phyloP scores from a whole-genome alignment of 2,888 invertebrate genomes.

The Lumbricus terrestris region DNA sequence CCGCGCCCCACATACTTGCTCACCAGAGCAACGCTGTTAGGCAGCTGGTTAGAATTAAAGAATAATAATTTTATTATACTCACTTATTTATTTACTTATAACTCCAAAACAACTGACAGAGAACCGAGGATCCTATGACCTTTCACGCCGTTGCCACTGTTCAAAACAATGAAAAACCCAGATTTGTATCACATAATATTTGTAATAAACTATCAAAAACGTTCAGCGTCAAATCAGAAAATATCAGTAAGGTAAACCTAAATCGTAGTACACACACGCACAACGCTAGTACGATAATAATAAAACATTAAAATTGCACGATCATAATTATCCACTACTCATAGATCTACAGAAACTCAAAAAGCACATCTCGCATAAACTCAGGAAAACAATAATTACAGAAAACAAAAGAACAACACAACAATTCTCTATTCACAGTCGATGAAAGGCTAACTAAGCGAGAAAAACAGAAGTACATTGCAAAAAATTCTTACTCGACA shows the following conservation, averaged over 20 bases:
- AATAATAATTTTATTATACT: too few species aligned
- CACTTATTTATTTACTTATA: too few species aligned
- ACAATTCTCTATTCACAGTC: neutral
- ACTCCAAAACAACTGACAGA: neutral
- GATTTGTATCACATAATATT: slow-evolving; percentile 3
- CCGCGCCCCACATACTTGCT: too few species aligned
- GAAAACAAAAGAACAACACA: neutral
- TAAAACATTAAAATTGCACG: neutral
- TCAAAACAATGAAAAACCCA: neutral
- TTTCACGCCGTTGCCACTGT: neutral
- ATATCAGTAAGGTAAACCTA: neutral
- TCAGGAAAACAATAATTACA: neutral
- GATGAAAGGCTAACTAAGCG: neutral
- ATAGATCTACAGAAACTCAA: slow-evolving; percentile 3
- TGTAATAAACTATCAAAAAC: neutral
- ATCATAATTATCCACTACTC: neutral
- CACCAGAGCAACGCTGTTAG: too few species aligned
- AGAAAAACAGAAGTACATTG: neutral
- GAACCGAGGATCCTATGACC: neutral
- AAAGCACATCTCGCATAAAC: neutral
- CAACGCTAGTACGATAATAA: too few species aligned
- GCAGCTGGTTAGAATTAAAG: too few species aligned
- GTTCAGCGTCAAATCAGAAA: neutral
- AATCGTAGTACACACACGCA: too few species aligned
- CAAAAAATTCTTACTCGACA: neutral